Evolutionary conservation across 2,113 vertebrate genomes (phyloP), one percentile per base, ranked within the genome.

Genomic region (Osmerus eperlanus): DNA sequence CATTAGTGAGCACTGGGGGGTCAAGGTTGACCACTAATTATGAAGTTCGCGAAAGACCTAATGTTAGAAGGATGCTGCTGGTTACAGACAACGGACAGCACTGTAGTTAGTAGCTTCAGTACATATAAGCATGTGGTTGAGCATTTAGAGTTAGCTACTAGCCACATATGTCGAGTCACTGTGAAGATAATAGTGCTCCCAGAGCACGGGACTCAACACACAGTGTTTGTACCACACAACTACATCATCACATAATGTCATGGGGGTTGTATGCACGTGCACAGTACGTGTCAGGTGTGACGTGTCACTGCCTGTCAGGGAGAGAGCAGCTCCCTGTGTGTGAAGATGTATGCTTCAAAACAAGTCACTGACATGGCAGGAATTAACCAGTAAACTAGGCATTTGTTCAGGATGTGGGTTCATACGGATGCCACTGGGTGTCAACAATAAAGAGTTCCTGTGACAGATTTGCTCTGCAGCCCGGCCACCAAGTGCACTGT

Each of bases 391-490:
- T 84, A 88, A 74, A 28, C 76, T 70, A 73, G 66, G 51, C 25
- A 71, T 79, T 71, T 66, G 21, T 72, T 79, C 68, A 65, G 21
- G 36, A 21, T 72, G 47, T 63, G 7, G 64, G 25, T 85, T 69
- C 72, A 78, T 72, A 63, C 63, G 11, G 32, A 74, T 82, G 65
- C 68, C 62, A 41, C 64, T 41, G 58, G 66, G 59, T 74, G 78
- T 67, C 67, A 47, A 47, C 41, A 47, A 47, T 47, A 47, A 67
- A 66, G 66, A 87, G 79, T 77, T 67, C 23, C 68, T 59, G 70
- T 80, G 86, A 86, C 84, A 84, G 70, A 52, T 78, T 55, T 53
- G 77, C 68, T 70, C 83, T 75, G 60, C n/a, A 71, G 80, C 78
- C 78, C 66, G 77, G 47, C 74, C 80, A 53, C 73, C 71, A 41